Percentiles rank a stretch among this genome's conserved stretches.
phyloP scores from a whole-genome alignment of 1,140 invertebrate species.

The Apis cerana region DNA sequence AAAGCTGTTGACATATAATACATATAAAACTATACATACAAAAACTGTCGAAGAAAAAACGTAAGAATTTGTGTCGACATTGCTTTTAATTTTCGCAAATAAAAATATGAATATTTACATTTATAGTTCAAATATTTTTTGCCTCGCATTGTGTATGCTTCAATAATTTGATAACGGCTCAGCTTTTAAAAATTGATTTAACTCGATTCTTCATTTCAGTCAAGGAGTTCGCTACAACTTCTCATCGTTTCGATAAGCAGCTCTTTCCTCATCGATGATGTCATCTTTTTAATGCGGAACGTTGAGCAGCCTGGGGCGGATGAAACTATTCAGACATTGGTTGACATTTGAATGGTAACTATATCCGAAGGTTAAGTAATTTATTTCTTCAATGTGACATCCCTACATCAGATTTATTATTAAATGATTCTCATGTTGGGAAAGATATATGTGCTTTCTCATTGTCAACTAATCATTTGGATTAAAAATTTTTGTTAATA shows the following conservation, averaged over 20 bases:
- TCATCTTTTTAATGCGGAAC: constrained; percentile 39
- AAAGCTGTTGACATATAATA: too few species aligned
- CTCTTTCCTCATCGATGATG: constrained; percentile 49
- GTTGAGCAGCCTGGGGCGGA: constrained; percentile 11
- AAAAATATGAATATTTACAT: constrained; percentile 36
- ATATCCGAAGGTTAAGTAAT: constrained; percentile 46
- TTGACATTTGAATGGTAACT: constrained; percentile 50
- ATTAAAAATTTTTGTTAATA: too few species aligned
- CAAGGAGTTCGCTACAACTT: constrained; percentile 27
- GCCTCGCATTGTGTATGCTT: background rate
- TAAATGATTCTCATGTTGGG: background rate
- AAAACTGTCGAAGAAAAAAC: background rate
- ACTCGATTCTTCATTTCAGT: constrained; percentile 36
- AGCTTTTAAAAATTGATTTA: constrained; percentile 34
- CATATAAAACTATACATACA: too few species aligned
- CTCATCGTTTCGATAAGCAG: constrained; percentile 2
- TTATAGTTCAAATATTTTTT: background rate
- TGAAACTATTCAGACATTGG: constrained; percentile 38
- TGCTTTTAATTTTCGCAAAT: constrained; percentile 8
- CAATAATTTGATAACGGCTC: constrained; percentile 25
- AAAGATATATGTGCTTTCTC: background rate
- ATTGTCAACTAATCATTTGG: too few species aligned
- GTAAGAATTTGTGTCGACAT: constrained; percentile 9
- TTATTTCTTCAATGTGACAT: constrained; percentile 31
- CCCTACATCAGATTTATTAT: background rate